These are phyloP conservation scores for Temnothorax rugatulus DNA, from an alignment of 2,888 invertebrate species.

Conservation along the genomic window DNA sequence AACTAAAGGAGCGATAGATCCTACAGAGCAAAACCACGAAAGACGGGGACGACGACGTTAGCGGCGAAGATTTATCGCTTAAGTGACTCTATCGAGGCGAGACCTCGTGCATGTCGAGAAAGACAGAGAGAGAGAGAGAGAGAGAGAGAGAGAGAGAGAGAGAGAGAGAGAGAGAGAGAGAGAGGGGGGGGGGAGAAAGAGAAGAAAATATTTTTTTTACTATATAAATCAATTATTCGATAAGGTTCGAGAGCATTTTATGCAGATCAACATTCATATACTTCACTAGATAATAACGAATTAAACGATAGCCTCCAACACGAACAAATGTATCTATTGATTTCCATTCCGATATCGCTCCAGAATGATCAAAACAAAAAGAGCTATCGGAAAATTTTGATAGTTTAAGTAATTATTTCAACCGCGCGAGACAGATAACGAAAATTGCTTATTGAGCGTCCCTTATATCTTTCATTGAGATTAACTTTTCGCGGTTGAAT, in stretches of 20 bases:
- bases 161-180: neutral
- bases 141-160: neutral
- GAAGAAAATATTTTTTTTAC: constrained; percentile 55
- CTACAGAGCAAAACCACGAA: constrained; percentile 80
- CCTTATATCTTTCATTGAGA: constrained; percentile 9
- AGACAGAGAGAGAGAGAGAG: neutral
- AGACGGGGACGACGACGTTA: constrained; percentile 78
- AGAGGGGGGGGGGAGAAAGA: neutral
- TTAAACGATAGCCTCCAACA: neutral
- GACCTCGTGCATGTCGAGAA: constrained; percentile 45
- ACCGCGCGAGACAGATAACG: constrained; percentile 3
- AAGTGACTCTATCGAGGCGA: constrained; percentile 63
- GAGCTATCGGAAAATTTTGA: constrained; percentile 1
- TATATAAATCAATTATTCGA: constrained; percentile 63
- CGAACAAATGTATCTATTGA: neutral
- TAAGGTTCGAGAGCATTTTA: constrained; percentile 46
- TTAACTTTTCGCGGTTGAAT: neutral
- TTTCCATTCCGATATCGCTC: neutral
- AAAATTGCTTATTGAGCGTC: neutral
- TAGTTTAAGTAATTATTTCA: constrained; percentile 10
- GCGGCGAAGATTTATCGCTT: constrained; percentile 79
- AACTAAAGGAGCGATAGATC: constrained; percentile 80
- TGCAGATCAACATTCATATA: constrained; percentile 36
- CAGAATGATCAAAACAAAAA: constrained; percentile 7
- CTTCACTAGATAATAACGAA: constrained; percentile 25